Percentiles rank a stretch among this genome's conserved stretches.
Evolutionary conservation across 92 coral and sea anemone genomes (phyloP).

Genomic region (Metridium senile): DNA sequence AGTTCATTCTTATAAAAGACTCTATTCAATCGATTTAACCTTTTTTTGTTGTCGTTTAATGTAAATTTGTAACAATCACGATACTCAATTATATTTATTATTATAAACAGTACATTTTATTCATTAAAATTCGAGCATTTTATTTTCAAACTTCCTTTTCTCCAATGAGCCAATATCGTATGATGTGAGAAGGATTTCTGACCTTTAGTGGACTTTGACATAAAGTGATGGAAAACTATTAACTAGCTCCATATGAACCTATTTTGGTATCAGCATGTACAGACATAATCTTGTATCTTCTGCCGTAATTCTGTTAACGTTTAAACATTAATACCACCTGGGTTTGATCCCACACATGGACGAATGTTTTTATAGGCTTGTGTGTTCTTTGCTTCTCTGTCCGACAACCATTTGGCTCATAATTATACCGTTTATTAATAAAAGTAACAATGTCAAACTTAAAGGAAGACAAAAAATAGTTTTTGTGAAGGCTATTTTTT

Average conservation of each 20-base stretch:
- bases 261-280: neutral
- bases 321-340: neutral
- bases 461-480: no score
- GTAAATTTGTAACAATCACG: no score
- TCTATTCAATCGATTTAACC: no score
- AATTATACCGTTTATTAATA: no score
- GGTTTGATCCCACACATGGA: neutral
- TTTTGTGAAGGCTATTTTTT: no score
- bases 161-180: neutral
- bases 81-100: no score
- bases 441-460: no score
- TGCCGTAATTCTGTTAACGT: neutral
- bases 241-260: neutral
- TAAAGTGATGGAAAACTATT: neutral
- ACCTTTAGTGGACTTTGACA: neutral
- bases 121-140: neutral
- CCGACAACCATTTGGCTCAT: no score
- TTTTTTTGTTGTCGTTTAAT: no score
- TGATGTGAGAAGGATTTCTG: neutral
- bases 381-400: no score
- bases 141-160: neutral
- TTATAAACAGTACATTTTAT: no score
- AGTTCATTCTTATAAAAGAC: no score
- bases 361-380: neutral
- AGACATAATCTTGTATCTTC: neutral